Conservation (phyloP, 2,797 vertebrate species). For the Ctenochaetus hawaiiensis region DNA sequence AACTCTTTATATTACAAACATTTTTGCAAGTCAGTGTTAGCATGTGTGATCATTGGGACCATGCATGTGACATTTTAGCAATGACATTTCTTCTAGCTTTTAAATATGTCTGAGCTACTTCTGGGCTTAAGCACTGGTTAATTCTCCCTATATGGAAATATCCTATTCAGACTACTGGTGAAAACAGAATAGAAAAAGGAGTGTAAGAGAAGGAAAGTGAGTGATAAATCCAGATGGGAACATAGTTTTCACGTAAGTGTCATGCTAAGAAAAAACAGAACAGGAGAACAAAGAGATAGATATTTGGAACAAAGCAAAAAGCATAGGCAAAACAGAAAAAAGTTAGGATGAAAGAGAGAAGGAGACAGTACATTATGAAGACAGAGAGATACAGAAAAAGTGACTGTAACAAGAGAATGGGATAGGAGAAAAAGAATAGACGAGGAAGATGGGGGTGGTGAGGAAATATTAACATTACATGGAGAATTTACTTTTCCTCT, state of each 20-base stretch:
- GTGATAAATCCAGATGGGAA: no score
- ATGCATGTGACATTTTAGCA: no score
- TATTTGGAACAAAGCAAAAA: no score
- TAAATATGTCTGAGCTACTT: not conserved
- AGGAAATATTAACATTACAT: not conserved
- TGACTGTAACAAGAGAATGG: slow-evolving; percentile 1
- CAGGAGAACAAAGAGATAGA: no score
- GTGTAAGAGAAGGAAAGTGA: not conserved
- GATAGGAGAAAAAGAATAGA: not conserved
- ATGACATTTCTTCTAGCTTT: no score
- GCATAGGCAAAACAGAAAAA: no score
- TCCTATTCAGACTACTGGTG: not conserved
- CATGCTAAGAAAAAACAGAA: no score
- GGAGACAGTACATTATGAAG: not conserved
- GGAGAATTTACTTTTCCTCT: not conserved
- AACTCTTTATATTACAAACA: no score
- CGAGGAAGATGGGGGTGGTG: not conserved
- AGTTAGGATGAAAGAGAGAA: not conserved
- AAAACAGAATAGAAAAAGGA: not conserved
- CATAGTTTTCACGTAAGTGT: no score
- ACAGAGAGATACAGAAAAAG: not conserved
- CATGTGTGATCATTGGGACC: no score
- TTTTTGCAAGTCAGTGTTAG: no score
- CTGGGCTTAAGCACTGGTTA: not conserved
- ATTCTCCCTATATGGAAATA: not conserved